Evolutionary conservation across 1,140 invertebrate species (phyloP).

Genomic region (Scaptomyza hsui): DNA sequence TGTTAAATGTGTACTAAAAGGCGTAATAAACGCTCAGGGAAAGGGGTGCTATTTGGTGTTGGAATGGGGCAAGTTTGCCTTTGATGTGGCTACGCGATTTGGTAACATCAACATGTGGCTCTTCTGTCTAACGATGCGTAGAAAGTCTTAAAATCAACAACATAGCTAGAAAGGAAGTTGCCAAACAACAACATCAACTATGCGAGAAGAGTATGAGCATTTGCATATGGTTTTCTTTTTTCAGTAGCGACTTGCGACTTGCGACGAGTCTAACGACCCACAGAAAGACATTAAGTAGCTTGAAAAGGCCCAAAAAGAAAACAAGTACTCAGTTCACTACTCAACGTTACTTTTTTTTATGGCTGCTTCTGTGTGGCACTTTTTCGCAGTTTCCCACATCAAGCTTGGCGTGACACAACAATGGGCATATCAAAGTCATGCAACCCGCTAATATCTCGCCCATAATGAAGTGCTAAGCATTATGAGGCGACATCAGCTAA

Average conservation of each 20-base stretch:
- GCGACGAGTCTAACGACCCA: slow-evolving; percentile 76
- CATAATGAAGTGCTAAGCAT: slow-evolving; percentile 71
- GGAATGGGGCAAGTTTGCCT: slow-evolving; percentile 35
- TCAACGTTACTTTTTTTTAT: slow-evolving; percentile 35
- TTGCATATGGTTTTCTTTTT: slow-evolving; percentile 57
- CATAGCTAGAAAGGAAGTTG: slow-evolving; percentile 63
- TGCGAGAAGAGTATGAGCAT: slow-evolving; percentile 49
- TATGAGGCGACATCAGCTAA: slow-evolving; percentile 58
- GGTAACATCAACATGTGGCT: slow-evolving; percentile 73
- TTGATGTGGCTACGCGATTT: slow-evolving; percentile 77
- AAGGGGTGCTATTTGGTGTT: neutral
- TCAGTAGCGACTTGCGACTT: slow-evolving; percentile 3
- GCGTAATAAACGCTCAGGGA: slow-evolving; percentile 53
- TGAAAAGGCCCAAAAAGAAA: slow-evolving; percentile 7
- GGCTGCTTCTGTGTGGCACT: slow-evolving; percentile 59
- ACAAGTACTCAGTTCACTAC: slow-evolving; percentile 25
- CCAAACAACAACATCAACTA: slow-evolving; percentile 53
- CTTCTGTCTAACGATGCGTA: slow-evolving; percentile 65
- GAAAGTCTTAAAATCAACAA: slow-evolving; percentile 77
- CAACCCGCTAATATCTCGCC: slow-evolving; percentile 59
- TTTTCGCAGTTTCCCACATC: slow-evolving; percentile 50
- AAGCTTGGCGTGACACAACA: slow-evolving; percentile 49
- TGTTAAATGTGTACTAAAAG: slow-evolving; percentile 57
- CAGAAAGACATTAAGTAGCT: slow-evolving; percentile 44
- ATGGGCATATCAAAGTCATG: slow-evolving; percentile 69